phyloP scores from a whole-genome alignment of 2,113 vertebrate species.

The Arothron firmamentum region DNA sequence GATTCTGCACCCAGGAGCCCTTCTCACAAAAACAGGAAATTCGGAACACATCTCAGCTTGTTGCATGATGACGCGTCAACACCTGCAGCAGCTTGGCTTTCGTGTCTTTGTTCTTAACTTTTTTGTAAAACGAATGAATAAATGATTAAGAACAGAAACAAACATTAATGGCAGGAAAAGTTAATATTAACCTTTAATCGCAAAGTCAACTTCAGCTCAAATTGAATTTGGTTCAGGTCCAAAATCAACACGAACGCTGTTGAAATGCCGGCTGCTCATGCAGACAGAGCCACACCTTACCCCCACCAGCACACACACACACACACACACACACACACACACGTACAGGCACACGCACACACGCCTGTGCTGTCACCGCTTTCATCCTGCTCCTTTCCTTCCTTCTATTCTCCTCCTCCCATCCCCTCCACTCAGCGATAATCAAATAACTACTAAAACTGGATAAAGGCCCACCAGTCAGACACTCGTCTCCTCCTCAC shows the following conservation, averaged over 20 bases:
- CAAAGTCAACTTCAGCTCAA: not conserved
- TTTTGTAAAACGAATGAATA: too few relatives aligned
- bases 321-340: not conserved
- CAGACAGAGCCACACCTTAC: slow-evolving; percentile 32
- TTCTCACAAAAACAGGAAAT: too few relatives aligned
- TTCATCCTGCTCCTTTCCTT: slow-evolving; percentile 36
- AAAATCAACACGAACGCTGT: not conserved
- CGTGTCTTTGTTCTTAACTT: too few relatives aligned
- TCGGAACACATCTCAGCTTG: too few relatives aligned
- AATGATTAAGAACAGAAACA: too few relatives aligned
- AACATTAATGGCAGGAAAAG: not conserved
- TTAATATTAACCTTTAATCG: not conserved
- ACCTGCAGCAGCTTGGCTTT: too few relatives aligned
- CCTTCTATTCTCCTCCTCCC: slow-evolving; percentile 11
- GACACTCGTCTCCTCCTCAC: slow-evolving; percentile 26
- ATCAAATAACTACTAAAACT: slow-evolving; percentile 64
- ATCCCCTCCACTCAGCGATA: slow-evolving; percentile 38
- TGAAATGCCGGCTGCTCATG: not conserved
- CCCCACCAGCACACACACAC: not conserved
- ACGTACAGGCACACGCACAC: not conserved
- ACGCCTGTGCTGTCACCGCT: slow-evolving; percentile 37
- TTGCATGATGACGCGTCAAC: too few relatives aligned
- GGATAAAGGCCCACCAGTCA: slow-evolving; percentile 55
- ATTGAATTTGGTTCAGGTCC: not conserved
- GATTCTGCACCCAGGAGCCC: too few relatives aligned